Evolutionary conservation across 2,113 vertebrate genomes (phyloP).

Genomic region (Lamprotornis superbus): DNA sequence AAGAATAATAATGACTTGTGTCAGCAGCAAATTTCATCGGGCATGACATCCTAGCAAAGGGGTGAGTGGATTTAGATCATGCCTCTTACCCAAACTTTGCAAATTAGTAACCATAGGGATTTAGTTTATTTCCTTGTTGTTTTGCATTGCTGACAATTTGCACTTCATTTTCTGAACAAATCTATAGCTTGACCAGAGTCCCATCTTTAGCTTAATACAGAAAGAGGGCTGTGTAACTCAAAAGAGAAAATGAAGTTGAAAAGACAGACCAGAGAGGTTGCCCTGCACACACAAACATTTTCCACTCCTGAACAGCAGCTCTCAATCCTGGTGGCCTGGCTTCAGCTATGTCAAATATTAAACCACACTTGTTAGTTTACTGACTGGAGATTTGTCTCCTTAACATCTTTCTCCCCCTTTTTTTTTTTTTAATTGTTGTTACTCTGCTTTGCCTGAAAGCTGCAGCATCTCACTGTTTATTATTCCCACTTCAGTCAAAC

Average conservation of each 20-base stretch:
- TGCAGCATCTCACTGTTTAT: slow-evolving; percentile 85
- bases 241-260: slow-evolving; percentile 40
- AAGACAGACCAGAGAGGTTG: slow-evolving; percentile 20
- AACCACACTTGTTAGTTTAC: slow-evolving; percentile 28
- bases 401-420: neutral
- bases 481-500: slow-evolving; percentile 77
- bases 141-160: slow-evolving; percentile 4
- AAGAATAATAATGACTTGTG: neutral
- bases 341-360: slow-evolving; percentile 32
- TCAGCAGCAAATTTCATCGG: neutral
- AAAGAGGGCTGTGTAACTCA: neutral
- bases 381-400: slow-evolving; percentile 13
- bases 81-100: neutral
- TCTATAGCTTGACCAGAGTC: neutral
- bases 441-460: slow-evolving; percentile 84
- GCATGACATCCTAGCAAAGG: neutral
- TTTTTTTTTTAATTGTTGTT: slow-evolving; percentile 79
- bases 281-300: neutral
- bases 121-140: neutral
- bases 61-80: neutral
- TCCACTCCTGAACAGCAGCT: neutral
- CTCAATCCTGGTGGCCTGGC: neutral
- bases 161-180: slow-evolving; percentile 10
- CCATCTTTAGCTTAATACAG: neutral
- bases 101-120: neutral